phyloP scores from a whole-genome alignment of 2,888 invertebrate species.

The Caenorhabditis sulstoni region DNA sequence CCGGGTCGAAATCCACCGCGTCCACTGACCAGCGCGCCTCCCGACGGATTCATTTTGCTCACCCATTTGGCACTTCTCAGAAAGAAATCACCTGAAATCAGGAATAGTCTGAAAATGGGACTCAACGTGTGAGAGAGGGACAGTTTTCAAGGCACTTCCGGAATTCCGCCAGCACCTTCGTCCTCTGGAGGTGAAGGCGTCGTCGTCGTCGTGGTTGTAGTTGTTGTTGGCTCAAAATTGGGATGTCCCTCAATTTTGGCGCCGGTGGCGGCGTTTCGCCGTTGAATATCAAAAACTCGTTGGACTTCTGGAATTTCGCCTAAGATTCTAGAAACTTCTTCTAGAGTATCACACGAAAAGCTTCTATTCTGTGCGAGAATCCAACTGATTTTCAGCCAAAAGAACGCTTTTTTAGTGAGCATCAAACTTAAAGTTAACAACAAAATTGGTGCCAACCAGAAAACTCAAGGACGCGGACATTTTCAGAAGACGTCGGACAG shows the following conservation, averaged over 20 bases:
- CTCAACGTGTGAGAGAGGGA: neutral
- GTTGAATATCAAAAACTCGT: constrained; percentile 25
- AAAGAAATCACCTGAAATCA: constrained; percentile 53
- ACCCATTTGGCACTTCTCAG: constrained; percentile 58
- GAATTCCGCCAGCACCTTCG: no score
- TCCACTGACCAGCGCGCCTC: constrained; percentile 59
- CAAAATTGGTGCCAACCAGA: constrained; percentile 1
- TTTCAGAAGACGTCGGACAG: constrained; percentile 26
- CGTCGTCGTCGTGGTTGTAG: no score
- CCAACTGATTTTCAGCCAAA: no score
- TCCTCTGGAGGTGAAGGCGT: no score
- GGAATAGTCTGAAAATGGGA: no score
- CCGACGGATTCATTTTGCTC: constrained; percentile 54
- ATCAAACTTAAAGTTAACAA: constrained; percentile 5
- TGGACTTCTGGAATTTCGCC: constrained; percentile 16
- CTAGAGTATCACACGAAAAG: no score
- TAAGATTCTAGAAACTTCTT: no score
- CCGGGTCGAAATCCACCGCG: constrained; percentile 62
- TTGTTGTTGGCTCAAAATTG: no score
- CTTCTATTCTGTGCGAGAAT: no score
- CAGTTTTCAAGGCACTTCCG: no score
- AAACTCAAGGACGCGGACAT: constrained; percentile 21
- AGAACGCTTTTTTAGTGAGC: no score
- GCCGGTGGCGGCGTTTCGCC: constrained; percentile 2
- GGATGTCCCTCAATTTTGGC: no score